Base-by-base conservation (phyloP, 2,113 vertebrate species). In the Thamnophis sirtalis region DNA sequence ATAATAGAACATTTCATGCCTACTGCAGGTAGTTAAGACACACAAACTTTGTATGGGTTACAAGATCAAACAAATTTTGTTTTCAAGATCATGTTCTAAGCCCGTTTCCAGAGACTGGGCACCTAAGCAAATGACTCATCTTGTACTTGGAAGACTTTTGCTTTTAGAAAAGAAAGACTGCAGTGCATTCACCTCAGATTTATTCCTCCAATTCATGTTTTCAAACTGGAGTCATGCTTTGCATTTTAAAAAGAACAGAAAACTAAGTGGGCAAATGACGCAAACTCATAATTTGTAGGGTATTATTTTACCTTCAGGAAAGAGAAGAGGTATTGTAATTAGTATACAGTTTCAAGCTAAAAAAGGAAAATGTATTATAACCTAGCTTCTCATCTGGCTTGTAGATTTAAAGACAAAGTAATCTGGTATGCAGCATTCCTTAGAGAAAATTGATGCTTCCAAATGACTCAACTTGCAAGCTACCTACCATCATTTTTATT, bases 61-160 rank as follows among this genome's bases (percentile, higher is more conserved):
- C 17, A 26, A 28, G 54, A 43, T 90, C 28, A 94, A 92, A 85
- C 43, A 4, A 51, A 73, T 68, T 86, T 22, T 91, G 58, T 33
- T 28, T 90, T 48, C 24, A 84, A 68, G 38, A 53, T 93, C 87
- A 93, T 94, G 95, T 95, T 96, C 94, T 94, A 93, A 84, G 92
- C 93, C 2, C 91, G 91, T 91, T 95, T 96, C 90, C 0, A n/a
- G 92, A 94, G 92, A 93, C 95, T 93, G 93, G 93, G 93, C 95
- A 96, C 94, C 96, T 96, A 93, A 91, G 94, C 56, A 9, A 95
- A 93, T 97, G 97, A 97, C 96, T 97, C 97, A 97, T 96, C 96
- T 88, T 95, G 92, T 94, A 95, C 96, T 97, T 89, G 94, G 94
- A 88, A 96, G 97, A 92, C 94, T 63, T 89, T 50, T 68, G 94